Conservation (phyloP, 2,888 invertebrate species). For the Archips crataeganus region DNA sequence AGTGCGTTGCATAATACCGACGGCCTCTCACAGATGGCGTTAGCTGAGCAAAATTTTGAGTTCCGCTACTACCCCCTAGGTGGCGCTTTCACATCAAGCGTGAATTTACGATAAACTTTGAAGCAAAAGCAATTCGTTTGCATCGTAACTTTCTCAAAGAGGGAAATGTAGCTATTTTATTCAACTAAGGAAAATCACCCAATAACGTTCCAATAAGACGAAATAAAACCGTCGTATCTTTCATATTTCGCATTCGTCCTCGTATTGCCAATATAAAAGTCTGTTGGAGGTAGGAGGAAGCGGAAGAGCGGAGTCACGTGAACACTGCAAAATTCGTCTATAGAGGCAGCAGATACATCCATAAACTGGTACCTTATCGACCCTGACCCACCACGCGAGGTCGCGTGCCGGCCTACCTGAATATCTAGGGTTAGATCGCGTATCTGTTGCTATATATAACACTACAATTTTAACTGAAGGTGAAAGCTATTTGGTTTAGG, state of each 20-base stretch:
- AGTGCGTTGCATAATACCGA: constrained; percentile 18
- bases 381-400: constrained; percentile 73
- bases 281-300: background rate
- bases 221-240: constrained; percentile 4
- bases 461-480: constrained; percentile 39
- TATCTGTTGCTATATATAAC: constrained; percentile 47
- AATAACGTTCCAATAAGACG: constrained; percentile 6
- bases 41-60: constrained; percentile 13
- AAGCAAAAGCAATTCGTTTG: background rate
- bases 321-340: constrained; percentile 62
- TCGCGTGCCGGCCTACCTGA: constrained; percentile 63
- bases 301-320: constrained; percentile 31
- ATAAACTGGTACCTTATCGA: constrained; percentile 45
- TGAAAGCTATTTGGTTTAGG: constrained; percentile 37
- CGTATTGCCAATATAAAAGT: constrained; percentile 16
- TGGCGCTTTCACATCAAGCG: constrained; percentile 47
- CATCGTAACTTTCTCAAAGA: constrained; percentile 7
- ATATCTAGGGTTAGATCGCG: constrained; percentile 60
- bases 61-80: constrained; percentile 64
- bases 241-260: constrained; percentile 7
- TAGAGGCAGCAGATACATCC: constrained; percentile 48
- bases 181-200: constrained; percentile 3
- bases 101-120: background rate
- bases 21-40: constrained; percentile 60
- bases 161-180: constrained; percentile 6